Base-by-base conservation (phyloP, 2,888 invertebrate genomes). In the Xanthorhoe designata region DNA sequence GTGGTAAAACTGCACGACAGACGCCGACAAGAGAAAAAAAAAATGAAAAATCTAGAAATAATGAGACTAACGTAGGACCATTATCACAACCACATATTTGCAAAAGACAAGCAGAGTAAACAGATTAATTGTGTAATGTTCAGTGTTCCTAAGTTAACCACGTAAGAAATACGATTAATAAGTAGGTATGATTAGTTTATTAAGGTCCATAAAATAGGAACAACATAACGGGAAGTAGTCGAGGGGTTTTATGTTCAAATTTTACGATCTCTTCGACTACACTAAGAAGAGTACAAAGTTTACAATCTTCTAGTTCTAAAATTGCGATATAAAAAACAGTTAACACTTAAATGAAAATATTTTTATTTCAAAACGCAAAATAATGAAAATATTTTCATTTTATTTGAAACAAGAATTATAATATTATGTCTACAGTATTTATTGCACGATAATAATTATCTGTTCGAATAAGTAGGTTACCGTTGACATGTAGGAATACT, bases 401-500 rank as follows among this genome's bases (percentile, higher is more conserved):
- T 24, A 24, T 24, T 24, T 24, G n/a, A 24, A 24, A 24, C 24
- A 24, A 24, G 24, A 24, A 5, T 24, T 2, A 24, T 24, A 24
- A 24, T 38, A 13, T 10, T 1, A 42, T 42, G 13, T 15, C 47
- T 17, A 47, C 17, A 47, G 47, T 47, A 13, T 17, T 47, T 47
- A 13, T 17, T 47, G 15, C 38, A 13, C 38, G 13, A 47, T 17
- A 47, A 15, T 2, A 47, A 15, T 10, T n/a, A 24, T 42, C 29
- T 32, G 19, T 49, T 49, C 13, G 32, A 56, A 42, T 77, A 71
- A 81, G 62, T 64, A 69, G 70, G 62, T 75, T 70, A 73, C 70
- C 72, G 72, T 76, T 32, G 75, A 76, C 73, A 80, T 75, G 79
- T 53, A 77, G 77, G 79, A 83, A 82, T 77, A 78, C 77, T 77